A percentile compares a stretch with the other conserved stretches of the same genome.
These are phyloP conservation scores for Pandion haliaetus DNA, from an alignment of 2,113 vertebrate genomes.

Conservation along the genomic window DNA sequence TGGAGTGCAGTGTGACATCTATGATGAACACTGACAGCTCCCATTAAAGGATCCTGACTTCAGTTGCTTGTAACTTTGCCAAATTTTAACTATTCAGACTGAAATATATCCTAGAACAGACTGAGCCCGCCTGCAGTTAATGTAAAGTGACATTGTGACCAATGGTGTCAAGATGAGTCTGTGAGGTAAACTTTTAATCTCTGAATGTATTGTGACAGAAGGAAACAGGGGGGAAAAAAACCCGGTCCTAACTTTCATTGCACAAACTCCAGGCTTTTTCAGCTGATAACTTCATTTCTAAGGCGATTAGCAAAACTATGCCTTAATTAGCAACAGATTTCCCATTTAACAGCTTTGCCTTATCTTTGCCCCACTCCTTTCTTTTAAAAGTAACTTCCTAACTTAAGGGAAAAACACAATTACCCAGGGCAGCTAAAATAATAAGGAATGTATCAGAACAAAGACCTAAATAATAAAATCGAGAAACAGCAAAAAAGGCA, in stretches of 20 bases:
- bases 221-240: not conserved
- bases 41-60: not conserved
- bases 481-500: not conserved
- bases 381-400: constrained; percentile 5
- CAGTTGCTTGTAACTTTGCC: not conserved
- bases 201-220: not conserved
- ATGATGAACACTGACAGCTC: not conserved
- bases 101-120: not conserved
- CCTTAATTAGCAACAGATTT: constrained; percentile 42
- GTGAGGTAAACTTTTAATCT: not conserved
- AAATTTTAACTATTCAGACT: not conserved
- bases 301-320: not conserved
- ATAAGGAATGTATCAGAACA: not conserved
- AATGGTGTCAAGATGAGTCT: not conserved
- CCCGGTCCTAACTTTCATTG: not conserved
- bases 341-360: constrained; percentile 3
- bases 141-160: constrained; percentile 29
- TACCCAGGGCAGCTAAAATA: not conserved
- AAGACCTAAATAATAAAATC: not conserved
- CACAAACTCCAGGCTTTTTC: not conserved
- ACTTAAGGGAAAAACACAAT: constrained; percentile 4
- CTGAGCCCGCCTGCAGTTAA: not conserved
- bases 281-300: constrained; percentile 21
- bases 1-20: not conserved
- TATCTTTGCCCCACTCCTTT: not conserved